Evolutionary conservation across 2,888 invertebrate species (phyloP), one percentile per base, ranked within the genome.

Genomic region (Coronaproctus castanopsis): DNA sequence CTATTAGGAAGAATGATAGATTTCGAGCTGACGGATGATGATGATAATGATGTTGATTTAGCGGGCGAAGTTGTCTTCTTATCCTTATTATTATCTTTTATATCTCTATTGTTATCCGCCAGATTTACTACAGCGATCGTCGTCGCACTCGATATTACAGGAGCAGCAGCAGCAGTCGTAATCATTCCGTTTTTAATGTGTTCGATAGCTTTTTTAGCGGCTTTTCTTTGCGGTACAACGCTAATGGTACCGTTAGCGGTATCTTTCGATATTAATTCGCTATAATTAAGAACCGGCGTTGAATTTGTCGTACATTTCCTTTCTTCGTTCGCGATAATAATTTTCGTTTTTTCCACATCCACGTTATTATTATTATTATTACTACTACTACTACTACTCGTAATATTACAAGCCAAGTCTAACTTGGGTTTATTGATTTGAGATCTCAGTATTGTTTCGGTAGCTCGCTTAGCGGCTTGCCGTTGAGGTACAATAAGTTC

Each of bases 191-290:
- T 86, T 70, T 89, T 87, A 58, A 90, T 85, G 68, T 88, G 87
- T 67, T 89, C 89, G 1, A 89, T 88, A 0, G 90, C 90, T 70
- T 90, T 90, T 70, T 89, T 89, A 14, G 90, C 90, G 1, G 90
- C 90, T 72, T 89, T 87, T 62, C 90, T 75, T 70, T 91, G 90
- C 1, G 90, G 90, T 21, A 91, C 90, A 70, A 88, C 87, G 0
- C 87, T 82, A 52, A 57, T 63, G 67, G 55, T 64, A 50, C 51
- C 52, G 3, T 21, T 36, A 20, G 52, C 22, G 24, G 14, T 55
- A 23, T 57, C 36, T 5, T 5, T 36, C 8, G 36, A 5, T 14
- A 14, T 8, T 14, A 36, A 36, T 36, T 36, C 36, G 36, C 36
- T 36, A n/a, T n/a, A n/a, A n/a, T n/a, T n/a, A n/a, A n/a, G n/a